Conservation (phyloP, 2,113 vertebrate genomes). For the Psettodes erumei region DNA sequence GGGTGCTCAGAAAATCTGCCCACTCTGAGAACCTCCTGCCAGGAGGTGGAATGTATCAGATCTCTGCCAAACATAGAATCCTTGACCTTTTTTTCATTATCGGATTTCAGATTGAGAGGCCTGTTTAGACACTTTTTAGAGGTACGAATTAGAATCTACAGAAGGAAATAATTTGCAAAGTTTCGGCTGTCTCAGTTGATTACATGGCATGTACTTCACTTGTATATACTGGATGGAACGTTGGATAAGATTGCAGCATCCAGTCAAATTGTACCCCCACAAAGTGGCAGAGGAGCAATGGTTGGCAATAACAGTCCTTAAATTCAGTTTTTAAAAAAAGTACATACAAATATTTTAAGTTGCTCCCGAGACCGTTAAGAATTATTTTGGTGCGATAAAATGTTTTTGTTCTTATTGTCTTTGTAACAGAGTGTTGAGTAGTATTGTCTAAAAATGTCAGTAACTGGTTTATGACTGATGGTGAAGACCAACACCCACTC, state of each 20-base stretch:
- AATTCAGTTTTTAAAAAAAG: background rate
- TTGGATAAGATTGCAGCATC: background rate
- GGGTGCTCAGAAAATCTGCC: conserved; percentile 59
- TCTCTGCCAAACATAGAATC: conserved; percentile 59
- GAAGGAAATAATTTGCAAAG: conserved; percentile 14
- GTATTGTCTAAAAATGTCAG: conserved; percentile 36
- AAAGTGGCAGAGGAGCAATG: background rate
- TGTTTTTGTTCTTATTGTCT: conserved; percentile 21
- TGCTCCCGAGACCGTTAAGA: background rate
- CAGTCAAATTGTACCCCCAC: conserved; percentile 8
- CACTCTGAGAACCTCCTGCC: conserved; percentile 51
- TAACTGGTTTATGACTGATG: conserved; percentile 18
- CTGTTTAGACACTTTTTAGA: conserved; percentile 23
- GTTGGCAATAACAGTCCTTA: background rate
- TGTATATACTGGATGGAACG: background rate
- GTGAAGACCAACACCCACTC: conserved; percentile 19
- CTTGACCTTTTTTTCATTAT: conserved; percentile 45
- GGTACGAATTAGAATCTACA: conserved; percentile 3
- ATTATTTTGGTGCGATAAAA: conserved; percentile 17
- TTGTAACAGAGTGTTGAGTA: conserved; percentile 20
- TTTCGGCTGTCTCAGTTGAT: background rate
- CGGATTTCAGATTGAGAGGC: conserved; percentile 38
- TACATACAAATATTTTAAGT: conserved; percentile 1
- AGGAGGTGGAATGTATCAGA: conserved; percentile 57
- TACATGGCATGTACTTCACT: background rate